These are phyloP conservation scores for Menidia menidia DNA, from an alignment of 2,797 vertebrate genomes.

Conservation along the genomic window DNA sequence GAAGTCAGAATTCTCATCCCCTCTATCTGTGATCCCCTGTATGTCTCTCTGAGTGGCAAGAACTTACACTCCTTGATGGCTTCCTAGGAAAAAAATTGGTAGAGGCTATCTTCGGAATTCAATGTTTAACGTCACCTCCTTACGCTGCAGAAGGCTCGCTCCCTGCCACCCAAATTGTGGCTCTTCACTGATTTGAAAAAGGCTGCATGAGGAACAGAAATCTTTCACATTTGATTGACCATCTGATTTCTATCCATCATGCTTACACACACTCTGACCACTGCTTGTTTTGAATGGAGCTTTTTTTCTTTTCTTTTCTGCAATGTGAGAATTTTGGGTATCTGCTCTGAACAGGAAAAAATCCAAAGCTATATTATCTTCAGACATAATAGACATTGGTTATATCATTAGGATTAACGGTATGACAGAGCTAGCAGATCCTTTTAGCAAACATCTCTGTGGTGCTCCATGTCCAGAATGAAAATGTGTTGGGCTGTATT, in stretches of 20 bases:
- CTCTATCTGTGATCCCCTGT: constrained; percentile 57
- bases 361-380: constrained; percentile 55
- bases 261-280: constrained; percentile 7
- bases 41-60: constrained; percentile 45
- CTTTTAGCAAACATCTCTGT: constrained; percentile 60
- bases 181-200: constrained; percentile 37
- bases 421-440: constrained; percentile 56
- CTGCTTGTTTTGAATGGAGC: constrained; percentile 43
- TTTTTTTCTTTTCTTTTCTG: constrained; percentile 4
- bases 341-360: constrained; percentile 44
- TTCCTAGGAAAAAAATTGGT: constrained; percentile 51
- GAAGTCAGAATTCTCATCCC: constrained; percentile 55
- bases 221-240: constrained; percentile 4
- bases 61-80: constrained; percentile 47
- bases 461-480: constrained; percentile 50
- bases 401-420: constrained; percentile 63
- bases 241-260: constrained; percentile 34
- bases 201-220: constrained; percentile 15
- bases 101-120: constrained; percentile 61
- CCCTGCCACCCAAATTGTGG: constrained; percentile 48
- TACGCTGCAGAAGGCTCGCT: constrained; percentile 24
- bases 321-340: constrained; percentile 35
- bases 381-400: constrained; percentile 46
- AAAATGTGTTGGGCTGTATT: constrained; percentile 49
- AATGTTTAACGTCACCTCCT: constrained; percentile 48